Base-by-base conservation (phyloP, 2,113 vertebrate species). In the Sturnira hondurensis region DNA sequence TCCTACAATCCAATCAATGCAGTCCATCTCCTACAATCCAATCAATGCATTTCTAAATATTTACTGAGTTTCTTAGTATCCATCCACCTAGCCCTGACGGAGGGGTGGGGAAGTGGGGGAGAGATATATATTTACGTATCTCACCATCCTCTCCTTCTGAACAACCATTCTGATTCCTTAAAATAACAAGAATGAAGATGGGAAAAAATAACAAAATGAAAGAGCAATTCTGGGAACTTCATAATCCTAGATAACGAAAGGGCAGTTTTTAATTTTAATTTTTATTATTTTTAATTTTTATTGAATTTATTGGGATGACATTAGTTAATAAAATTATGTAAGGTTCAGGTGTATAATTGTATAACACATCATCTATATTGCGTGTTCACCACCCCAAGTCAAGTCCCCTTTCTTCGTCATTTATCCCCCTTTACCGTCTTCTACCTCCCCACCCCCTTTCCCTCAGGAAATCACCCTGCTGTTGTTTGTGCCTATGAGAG, bases 31-130 rank as follows among this genome's bases (percentile, higher is more conserved):
- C 56, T 76, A 81, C 16, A 63, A 31, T 50, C 54, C 22, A 63
- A n/a, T n/a, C 76, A 81, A 82, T 77, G 96, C 71, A 38, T n/a
- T 91, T 26, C 86, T 38, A 81, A 77, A 45, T 81, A 93, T 93
- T 89, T 89, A 83, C 28, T 82, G 26, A 71, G 15, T 20, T 77
- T 87, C 7, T 86, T n/a, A 33, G 16, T 90, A 20, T 61, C 38
- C 45, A 58, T 58, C 56, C 56, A 36, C 15, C n/a, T n/a, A 26
- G 33, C 20, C n/a, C 43, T 73, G 22, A 20, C 71, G 36, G 61
- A 76, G 24, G 17, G 14, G 2, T 71, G 31, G 26, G 43, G 7
- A 65, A n/a, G 8, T 58, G 8, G 13, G 1, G 28, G 31, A 87
- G 52, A 43, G 10, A 54, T 43, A 50, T 15, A 47, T 24, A 65